Conservation (phyloP, 2,797 vertebrate genomes). For the Philypnodon macrostomus region DNA sequence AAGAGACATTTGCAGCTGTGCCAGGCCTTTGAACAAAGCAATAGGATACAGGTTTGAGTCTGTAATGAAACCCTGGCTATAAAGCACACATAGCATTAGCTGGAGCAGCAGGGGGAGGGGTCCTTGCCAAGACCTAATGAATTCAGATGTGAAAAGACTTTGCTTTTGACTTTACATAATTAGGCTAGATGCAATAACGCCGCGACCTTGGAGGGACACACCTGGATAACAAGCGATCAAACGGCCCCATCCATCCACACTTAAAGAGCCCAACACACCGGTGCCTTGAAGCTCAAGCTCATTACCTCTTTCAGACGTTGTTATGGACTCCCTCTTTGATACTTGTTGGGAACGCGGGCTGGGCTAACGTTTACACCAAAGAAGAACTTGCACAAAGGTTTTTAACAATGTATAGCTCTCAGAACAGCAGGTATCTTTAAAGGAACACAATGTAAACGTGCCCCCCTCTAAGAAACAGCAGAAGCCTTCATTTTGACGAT, state of each 20-base stretch:
- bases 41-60: background rate
- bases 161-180: constrained; percentile 62
- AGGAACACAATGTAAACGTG: too few relatives aligned
- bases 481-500: too few relatives aligned
- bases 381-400: too few relatives aligned
- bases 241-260: constrained; percentile 45
- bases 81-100: constrained; percentile 13
- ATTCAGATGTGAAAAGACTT: constrained; percentile 55
- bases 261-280: constrained; percentile 19
- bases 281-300: constrained; percentile 42
- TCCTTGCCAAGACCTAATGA: constrained; percentile 44
- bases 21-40: constrained; percentile 27
- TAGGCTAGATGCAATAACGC: constrained; percentile 49
- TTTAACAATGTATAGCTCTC: too few relatives aligned
- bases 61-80: constrained; percentile 32
- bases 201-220: constrained; percentile 51
- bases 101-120: constrained; percentile 22
- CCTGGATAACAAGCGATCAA: constrained; percentile 64
- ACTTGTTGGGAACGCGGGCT: background rate
- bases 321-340: constrained; percentile 23
- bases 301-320: constrained; percentile 45
- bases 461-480: too few relatives aligned
- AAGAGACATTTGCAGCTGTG: constrained; percentile 12
- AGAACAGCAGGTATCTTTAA: too few relatives aligned
- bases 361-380: background rate